Evolutionary conservation across 2,113 vertebrate species (phyloP).

Genomic region (Periophthalmus modestus): DNA sequence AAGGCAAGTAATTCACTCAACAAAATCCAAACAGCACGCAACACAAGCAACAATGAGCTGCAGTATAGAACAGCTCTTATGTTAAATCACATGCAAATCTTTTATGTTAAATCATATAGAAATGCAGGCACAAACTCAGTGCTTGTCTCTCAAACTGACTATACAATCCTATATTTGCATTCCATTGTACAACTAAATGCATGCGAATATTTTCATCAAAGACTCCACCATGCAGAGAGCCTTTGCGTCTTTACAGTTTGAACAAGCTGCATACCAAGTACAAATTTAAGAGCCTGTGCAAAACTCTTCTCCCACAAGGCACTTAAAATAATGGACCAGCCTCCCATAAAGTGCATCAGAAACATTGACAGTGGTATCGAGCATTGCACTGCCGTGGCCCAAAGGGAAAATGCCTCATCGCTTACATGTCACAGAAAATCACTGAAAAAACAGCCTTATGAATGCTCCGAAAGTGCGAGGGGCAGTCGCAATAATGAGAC

Average conservation of each 20-base stretch:
- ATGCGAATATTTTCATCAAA: constrained; percentile 26
- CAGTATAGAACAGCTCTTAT: not conserved
- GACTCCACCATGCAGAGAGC: constrained; percentile 54
- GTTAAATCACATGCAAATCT: not conserved
- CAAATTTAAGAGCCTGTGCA: constrained; percentile 41
- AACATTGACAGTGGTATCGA: constrained; percentile 70
- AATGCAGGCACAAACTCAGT: constrained; percentile 41
- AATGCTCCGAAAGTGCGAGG: constrained; percentile 61
- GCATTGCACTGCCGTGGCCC: constrained; percentile 56
- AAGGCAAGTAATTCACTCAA: constrained; percentile 7
- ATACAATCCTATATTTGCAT: constrained; percentile 14
- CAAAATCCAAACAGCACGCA: not conserved
- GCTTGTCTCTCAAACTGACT: constrained; percentile 18
- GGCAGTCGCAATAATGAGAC: constrained; percentile 69
- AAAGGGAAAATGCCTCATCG: constrained; percentile 68
- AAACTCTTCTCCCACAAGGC: constrained; percentile 65
- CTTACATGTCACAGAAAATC: constrained; percentile 70
- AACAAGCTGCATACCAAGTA: constrained; percentile 54
- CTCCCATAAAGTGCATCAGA: constrained; percentile 63
- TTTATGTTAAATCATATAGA: constrained; percentile 6
- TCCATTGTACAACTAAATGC: constrained; percentile 29
- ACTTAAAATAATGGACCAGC: constrained; percentile 66
- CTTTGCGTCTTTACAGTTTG: constrained; percentile 24
- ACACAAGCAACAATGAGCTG: not conserved
- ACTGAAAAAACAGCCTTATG: constrained; percentile 60